phyloP scores from a whole-genome alignment of 2,888 invertebrate species.

The Phymatocera aterrima region DNA sequence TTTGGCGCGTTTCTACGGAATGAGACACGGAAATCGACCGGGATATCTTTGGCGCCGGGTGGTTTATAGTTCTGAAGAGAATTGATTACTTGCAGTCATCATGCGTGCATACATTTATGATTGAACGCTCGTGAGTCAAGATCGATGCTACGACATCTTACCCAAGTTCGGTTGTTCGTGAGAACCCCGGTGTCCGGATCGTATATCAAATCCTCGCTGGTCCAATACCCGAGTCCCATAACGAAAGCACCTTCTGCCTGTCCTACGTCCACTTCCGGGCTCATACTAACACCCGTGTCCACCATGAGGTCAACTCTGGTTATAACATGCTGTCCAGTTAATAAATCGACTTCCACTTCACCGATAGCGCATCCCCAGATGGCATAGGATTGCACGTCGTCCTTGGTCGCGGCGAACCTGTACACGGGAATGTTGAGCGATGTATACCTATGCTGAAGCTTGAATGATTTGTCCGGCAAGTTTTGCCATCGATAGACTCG shows the following conservation, averaged over 20 bases:
- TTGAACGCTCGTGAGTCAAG: no score
- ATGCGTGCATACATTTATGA: no score
- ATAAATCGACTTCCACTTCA: conserved; percentile 87
- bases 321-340: conserved; percentile 86
- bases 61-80: conserved; percentile 85
- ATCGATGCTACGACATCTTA: conserved; percentile 59
- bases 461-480: no score
- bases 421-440: no score
- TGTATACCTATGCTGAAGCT: conserved; percentile 44
- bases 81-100: no score
- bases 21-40: conserved; percentile 84
- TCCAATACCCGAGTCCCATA: conserved; percentile 87
- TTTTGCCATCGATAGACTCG: conserved; percentile 28
- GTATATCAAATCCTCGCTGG: conserved; percentile 83
- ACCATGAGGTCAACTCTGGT: conserved; percentile 84
- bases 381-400: conserved; percentile 77
- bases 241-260: conserved; percentile 89
- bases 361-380: conserved; percentile 81
- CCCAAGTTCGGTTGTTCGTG: conserved; percentile 88
- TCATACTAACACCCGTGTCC: conserved; percentile 85
- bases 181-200: conserved; percentile 81
- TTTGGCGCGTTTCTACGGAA: conserved; percentile 82
- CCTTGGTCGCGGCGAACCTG: conserved; percentile 71
- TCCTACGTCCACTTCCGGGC: conserved; percentile 84
- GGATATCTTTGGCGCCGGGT: conserved; percentile 87